Base-by-base conservation (phyloP, 53 echinoderm and acorn worm species). In the Temnopleurus reevesii region DNA sequence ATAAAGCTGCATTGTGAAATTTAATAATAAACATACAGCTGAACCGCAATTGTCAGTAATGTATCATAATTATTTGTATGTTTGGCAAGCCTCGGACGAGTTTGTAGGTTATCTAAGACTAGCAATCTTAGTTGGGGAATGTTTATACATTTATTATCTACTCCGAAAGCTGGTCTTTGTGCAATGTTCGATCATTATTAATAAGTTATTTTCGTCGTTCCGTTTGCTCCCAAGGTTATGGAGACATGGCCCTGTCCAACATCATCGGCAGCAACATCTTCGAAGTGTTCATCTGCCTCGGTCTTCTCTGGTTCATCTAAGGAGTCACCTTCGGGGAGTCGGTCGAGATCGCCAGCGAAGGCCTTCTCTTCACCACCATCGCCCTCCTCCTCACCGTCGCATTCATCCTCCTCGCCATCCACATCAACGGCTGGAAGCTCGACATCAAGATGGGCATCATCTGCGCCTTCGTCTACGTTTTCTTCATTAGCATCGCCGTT, bases 241-340 rank as follows among this genome's bases (percentile, higher is more conserved):
- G 92, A 43, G 94, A 97, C 46, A 97, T 97, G 98, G 98, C 98
- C 3, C 80, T 97, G 17, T 88, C 98, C 9, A 97, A 97, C 84
- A 96, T 96, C 58, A 91, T 97, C 76, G 98, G 98, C 13, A 97
- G 98, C 86, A 97, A 97, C 82, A 81, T 97, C 76, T 97, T 97
- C 76, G 98, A 97, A 31, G 93, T 96, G 10, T 93, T 92, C 77
- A 80, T 96, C 29, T 97, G 98, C 17, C 92, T 97, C 0, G 98
- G 95, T 18, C 89, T 94, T 8, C 76, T 94, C 21, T 97, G 98
- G 98, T 94, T 94, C 59, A 53, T 96, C 35, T 86, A 88, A 76
- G 91, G 86, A 13, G 19, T 92, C 46, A 45, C 55, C 26, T 76
- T 61, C 51, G 18, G 77, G 25, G n/a, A 58, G 0, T 94, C 98